phyloP scores from a whole-genome alignment of 2,113 vertebrate species.

The Oostethus manadensis region DNA sequence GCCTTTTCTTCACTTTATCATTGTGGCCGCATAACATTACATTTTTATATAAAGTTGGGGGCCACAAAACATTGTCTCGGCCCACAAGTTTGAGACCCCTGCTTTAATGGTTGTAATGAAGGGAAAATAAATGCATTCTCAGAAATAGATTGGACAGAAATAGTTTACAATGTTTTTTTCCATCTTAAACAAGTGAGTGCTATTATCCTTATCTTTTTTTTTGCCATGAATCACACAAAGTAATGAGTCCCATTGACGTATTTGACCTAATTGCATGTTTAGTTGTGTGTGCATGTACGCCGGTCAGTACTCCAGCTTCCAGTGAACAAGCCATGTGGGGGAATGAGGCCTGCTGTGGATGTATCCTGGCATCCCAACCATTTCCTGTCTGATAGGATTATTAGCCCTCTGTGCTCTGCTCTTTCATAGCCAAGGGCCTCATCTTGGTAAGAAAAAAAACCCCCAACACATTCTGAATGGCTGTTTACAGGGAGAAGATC shows the following conservation, averaged over 20 bases:
- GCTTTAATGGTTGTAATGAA: constrained; percentile 9
- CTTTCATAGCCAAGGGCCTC: constrained; percentile 82
- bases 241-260: constrained; percentile 58
- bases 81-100: too few species aligned
- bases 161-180: constrained; percentile 30
- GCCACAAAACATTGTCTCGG: too few species aligned
- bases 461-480: constrained; percentile 80
- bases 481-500: constrained; percentile 58
- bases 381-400: constrained; percentile 94
- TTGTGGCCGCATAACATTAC: too few species aligned
- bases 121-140: constrained; percentile 12
- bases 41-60: too few species aligned
- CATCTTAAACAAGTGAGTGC: constrained; percentile 37
- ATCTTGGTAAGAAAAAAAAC: constrained; percentile 76
- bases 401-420: constrained; percentile 82
- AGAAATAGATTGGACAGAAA: constrained; percentile 2
- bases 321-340: constrained; percentile 66
- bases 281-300: constrained; percentile 11
- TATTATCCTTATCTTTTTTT: constrained; percentile 37
- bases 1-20: too few species aligned
- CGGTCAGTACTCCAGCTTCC: constrained; percentile 39
- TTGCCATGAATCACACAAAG: constrained; percentile 46
- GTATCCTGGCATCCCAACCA: constrained; percentile 93
- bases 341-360: constrained; percentile 84
- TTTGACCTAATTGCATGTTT: constrained; percentile 55